A percentile compares a stretch with the other conserved stretches of the same genome.
Conservation (phyloP, 2,113 vertebrate species). For the Platichthys stellatus region DNA sequence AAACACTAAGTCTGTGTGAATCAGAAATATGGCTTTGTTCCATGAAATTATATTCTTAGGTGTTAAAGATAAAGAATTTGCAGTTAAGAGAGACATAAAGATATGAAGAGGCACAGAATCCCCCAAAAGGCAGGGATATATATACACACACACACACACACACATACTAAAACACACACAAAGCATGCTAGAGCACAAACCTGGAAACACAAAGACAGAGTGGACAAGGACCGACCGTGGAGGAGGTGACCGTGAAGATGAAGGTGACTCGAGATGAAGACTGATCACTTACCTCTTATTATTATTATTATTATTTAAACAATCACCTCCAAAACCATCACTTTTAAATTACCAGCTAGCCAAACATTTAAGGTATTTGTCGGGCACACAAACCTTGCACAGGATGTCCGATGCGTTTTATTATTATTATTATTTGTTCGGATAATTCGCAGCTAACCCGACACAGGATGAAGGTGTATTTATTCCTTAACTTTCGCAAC, state of each 20-base stretch:
- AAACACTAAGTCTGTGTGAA: slow-evolving; percentile 13
- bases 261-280: slow-evolving; percentile 28
- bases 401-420: no score
- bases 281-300: slow-evolving; percentile 54
- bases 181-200: slow-evolving; percentile 54
- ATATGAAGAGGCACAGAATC: slow-evolving; percentile 19
- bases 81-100: slow-evolving; percentile 1
- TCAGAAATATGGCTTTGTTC: not conserved
- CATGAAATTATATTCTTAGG: slow-evolving; percentile 5
- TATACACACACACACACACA: not conserved
- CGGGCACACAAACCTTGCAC: no score
- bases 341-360: not conserved
- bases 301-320: not conserved
- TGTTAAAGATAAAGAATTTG: not conserved
- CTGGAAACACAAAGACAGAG: slow-evolving; percentile 32
- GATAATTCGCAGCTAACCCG: no score
- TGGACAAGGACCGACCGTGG: slow-evolving; percentile 27
- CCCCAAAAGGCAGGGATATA: slow-evolving; percentile 23
- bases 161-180: slow-evolving; percentile 11
- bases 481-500: no score
- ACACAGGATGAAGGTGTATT: no score
- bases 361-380: no score
- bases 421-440: no score
- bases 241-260: slow-evolving; percentile 44
- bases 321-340: not conserved